A percentile compares a stretch with the other conserved stretches of the same genome.
Evolutionary conservation across 2,888 invertebrate genomes (phyloP).

Genomic region (Drosophila picticornis): DNA sequence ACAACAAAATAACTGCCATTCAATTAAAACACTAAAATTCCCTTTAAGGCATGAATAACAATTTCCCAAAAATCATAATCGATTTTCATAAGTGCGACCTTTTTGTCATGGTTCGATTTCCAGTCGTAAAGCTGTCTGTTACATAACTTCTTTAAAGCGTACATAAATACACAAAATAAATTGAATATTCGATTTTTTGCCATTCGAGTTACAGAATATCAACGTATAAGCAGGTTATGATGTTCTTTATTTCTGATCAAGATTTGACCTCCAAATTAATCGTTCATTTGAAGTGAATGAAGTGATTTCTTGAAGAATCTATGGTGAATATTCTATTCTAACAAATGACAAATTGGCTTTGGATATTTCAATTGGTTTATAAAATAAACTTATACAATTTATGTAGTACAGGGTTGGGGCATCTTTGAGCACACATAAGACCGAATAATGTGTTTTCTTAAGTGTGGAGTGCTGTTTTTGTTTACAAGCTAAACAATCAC

Average conservation of each 20-base stretch:
- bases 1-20: neutral
- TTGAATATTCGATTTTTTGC: neutral
- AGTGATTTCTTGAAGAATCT: neutral
- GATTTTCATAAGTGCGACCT: neutral
- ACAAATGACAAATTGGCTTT: neutral
- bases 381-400: neutral
- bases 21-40: neutral
- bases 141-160: neutral
- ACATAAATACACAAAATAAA: neutral
- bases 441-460: neutral
- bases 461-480: neutral
- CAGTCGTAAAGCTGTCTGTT: neutral
- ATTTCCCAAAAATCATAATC: neutral
- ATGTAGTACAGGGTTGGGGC: neutral
- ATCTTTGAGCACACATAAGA: neutral
- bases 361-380: neutral
- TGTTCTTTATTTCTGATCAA: neutral
- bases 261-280: neutral
- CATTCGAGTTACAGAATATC: neutral
- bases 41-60: neutral
- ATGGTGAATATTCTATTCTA: neutral
- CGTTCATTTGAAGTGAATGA: neutral
- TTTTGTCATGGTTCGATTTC: neutral
- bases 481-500: neutral
- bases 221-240: neutral